Evolutionary conservation across 2,888 invertebrate genomes (phyloP).

Genomic region (Sthenelais limicola): DNA sequence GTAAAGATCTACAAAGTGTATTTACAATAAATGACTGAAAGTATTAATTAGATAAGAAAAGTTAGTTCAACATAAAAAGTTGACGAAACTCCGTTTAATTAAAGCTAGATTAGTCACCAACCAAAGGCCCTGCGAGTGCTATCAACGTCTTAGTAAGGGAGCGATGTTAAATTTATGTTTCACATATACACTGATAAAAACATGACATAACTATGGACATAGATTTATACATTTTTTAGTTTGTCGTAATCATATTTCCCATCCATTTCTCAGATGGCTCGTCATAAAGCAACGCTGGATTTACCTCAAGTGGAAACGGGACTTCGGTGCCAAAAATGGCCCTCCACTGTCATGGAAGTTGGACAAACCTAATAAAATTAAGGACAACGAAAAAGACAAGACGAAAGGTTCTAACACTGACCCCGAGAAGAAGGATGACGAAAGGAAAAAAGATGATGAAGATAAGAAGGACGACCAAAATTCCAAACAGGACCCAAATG

Average conservation of each 20-base stretch:
- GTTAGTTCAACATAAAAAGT: neutral
- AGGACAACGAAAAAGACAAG: conserved; percentile 1
- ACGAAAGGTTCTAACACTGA: neutral
- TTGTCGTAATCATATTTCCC: too few species aligned
- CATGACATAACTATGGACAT: too few species aligned
- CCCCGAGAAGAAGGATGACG: neutral
- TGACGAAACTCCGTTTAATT: too few species aligned
- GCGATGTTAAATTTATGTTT: too few species aligned
- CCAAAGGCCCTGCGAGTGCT: too few species aligned
- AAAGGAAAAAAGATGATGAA: neutral
- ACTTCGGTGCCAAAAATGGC: neutral
- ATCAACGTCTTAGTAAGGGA: too few species aligned
- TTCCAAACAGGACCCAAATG: neutral
- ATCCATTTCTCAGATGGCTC: conserved; percentile 30
- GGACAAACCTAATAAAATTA: neutral
- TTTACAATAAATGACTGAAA: conserved; percentile 10
- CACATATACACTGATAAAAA: too few species aligned
- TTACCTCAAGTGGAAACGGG: conserved; percentile 14
- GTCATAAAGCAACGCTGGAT: conserved; percentile 30
- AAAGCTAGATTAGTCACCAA: too few species aligned
- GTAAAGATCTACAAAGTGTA: neutral
- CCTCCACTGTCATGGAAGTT: neutral
- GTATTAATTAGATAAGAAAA: neutral
- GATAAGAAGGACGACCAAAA: conserved; percentile 1
- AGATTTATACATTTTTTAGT: too few species aligned